A percentile compares a stretch with the other conserved stretches of the same genome.
Conservation (phyloP, 2,797 vertebrate genomes). For the Hylomyscus alleni region DNA sequence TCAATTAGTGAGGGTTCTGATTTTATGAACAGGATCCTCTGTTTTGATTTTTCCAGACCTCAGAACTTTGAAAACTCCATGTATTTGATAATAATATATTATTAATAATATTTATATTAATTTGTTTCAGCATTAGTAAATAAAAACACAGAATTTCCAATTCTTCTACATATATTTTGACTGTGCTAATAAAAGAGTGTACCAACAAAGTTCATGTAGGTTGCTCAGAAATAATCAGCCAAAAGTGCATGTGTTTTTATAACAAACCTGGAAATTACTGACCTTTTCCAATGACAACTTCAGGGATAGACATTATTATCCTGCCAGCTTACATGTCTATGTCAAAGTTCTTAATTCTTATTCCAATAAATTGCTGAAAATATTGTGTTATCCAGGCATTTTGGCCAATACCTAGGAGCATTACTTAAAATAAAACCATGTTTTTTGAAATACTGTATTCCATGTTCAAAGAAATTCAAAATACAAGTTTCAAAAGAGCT, state of each 20-base stretch:
- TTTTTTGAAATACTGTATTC: conserved; percentile 41
- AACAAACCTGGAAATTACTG: neutral
- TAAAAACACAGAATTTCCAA: neutral
- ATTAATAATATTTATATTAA: neutral
- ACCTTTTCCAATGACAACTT: neutral
- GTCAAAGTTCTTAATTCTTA: neutral
- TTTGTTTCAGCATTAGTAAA: neutral
- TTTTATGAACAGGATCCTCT: neutral
- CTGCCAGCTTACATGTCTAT: conserved; percentile 10
- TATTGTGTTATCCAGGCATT: conserved; percentile 29
- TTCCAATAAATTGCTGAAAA: conserved; percentile 29
- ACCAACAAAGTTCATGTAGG: neutral
- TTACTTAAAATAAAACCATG: conserved; percentile 17
- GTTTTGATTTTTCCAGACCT: neutral
- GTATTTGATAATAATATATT: neutral
- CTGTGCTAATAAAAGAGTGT: neutral
- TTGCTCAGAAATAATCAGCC: conserved; percentile 19
- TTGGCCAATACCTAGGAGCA: conserved; percentile 6
- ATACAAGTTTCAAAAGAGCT: conserved; percentile 40
- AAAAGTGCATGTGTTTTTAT: neutral
- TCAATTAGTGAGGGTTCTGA: neutral
- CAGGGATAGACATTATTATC: neutral
- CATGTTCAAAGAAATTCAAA: conserved; percentile 53
- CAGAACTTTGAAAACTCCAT: neutral
- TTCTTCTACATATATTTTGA: conserved; percentile 50